phyloP scores from a whole-genome alignment of 2,888 invertebrate species.

The Clanis bilineata region DNA sequence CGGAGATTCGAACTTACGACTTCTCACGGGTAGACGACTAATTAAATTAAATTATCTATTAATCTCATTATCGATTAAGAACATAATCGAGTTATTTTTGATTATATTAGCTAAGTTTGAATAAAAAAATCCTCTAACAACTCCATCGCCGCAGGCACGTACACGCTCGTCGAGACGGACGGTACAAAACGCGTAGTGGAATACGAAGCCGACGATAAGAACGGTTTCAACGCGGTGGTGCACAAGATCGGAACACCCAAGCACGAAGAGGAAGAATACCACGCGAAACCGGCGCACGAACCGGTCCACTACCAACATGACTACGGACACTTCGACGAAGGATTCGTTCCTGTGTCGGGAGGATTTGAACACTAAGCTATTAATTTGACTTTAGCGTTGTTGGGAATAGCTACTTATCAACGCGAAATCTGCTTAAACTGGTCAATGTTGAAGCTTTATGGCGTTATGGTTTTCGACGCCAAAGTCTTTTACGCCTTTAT shows the following conservation, averaged over 20 bases:
- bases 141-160: constrained; percentile 64
- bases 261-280: constrained; percentile 42
- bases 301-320: constrained; percentile 52
- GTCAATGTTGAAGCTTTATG: too few species aligned
- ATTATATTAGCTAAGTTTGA: too few species aligned
- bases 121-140: background rate
- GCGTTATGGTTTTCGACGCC: too few species aligned
- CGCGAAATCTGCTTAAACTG: too few species aligned
- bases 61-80: too few species aligned
- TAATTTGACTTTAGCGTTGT: background rate
- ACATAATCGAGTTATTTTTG: too few species aligned
- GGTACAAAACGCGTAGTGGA: constrained; percentile 83
- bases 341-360: constrained; percentile 57
- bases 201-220: constrained; percentile 82
- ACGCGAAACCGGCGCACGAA: constrained; percentile 40
- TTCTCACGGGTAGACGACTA: too few species aligned
- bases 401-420: too few species aligned
- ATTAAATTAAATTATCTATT: too few species aligned
- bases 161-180: constrained; percentile 81
- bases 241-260: constrained; percentile 78
- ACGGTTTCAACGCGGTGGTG: constrained; percentile 83
- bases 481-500: too few species aligned
- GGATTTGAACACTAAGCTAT: constrained; percentile 52
- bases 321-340: constrained; percentile 55
- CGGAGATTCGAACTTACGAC: too few species aligned